phyloP scores from a whole-genome alignment of 2,888 invertebrate genomes.

The Stenotaenia linearis region DNA sequence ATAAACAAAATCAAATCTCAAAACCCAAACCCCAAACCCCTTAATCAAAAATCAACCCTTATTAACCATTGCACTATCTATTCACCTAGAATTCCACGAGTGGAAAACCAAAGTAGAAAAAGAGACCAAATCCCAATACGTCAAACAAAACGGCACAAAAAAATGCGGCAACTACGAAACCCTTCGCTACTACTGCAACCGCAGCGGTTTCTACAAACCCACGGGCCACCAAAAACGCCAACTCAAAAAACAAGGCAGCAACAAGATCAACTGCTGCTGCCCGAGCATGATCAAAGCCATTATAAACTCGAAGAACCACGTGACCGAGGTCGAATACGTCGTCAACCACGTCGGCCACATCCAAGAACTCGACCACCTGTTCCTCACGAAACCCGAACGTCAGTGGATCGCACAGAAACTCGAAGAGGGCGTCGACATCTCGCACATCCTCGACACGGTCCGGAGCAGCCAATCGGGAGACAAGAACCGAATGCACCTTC shows the following conservation, averaged over 20 bases:
- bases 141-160: neutral
- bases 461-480: neutral
- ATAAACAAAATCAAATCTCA: no score
- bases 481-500: neutral
- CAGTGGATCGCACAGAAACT: neutral
- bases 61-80: no score
- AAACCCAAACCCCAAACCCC: no score
- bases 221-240: conserved; percentile 22
- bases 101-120: conserved; percentile 30
- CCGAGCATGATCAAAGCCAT: conserved; percentile 28
- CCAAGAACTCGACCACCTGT: neutral
- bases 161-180: neutral
- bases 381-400: neutral
- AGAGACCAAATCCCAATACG: neutral
- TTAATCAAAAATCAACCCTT: no score
- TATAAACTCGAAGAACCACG: neutral
- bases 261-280: conserved; percentile 27
- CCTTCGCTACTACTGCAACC: conserved; percentile 27
- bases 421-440: neutral
- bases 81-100: conserved; percentile 27
- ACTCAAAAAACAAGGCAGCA: conserved; percentile 24
- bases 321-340: neutral
- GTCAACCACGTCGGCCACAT: neutral
- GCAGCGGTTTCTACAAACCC: conserved; percentile 26
- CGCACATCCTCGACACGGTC: neutral